A percentile compares a stretch with the other conserved stretches of the same genome.
These are phyloP conservation scores for Diploptera punctata DNA, from an alignment of 2,888 invertebrate genomes.

Conservation along the genomic window DNA sequence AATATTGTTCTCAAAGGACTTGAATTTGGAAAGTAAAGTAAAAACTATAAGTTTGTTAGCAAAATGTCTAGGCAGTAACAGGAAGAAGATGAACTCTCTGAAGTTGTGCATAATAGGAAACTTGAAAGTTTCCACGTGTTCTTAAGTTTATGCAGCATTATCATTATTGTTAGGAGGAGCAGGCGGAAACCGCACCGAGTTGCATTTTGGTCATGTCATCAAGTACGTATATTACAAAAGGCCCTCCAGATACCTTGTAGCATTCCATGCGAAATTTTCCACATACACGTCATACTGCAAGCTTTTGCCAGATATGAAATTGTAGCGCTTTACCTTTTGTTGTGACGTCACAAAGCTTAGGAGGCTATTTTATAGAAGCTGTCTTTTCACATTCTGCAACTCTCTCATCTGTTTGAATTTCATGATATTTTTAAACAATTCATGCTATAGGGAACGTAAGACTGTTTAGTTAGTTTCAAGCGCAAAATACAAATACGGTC, in stretches of 20 bases:
- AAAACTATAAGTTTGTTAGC: too few species aligned
- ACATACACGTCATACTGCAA: not conserved
- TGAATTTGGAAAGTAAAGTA: too few species aligned
- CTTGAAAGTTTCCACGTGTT: conserved; percentile 6
- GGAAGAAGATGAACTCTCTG: not conserved
- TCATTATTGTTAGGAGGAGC: conserved; percentile 3
- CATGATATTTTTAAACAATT: too few species aligned
- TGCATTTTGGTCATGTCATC: not conserved
- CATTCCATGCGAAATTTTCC: not conserved
- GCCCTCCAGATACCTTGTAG: not conserved
- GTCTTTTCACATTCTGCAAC: too few species aligned
- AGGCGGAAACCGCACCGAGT: not conserved
- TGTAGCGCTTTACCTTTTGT: not conserved
- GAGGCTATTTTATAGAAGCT: too few species aligned
- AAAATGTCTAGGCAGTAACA: not conserved
- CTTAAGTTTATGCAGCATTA: conserved; percentile 2
- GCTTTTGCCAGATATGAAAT: not conserved
- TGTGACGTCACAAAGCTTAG: not conserved
- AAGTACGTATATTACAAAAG: not conserved
- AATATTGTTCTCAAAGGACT: too few species aligned
- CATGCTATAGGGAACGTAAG: too few species aligned
- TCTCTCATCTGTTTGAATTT: too few species aligned
- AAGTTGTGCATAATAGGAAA: conserved; percentile 9
- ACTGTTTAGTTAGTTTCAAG: too few species aligned
- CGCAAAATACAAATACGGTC: too few species aligned